Evolutionary conservation across 2,113 vertebrate species (phyloP).

Genomic region (Cyphomyrus discorhynchus): DNA sequence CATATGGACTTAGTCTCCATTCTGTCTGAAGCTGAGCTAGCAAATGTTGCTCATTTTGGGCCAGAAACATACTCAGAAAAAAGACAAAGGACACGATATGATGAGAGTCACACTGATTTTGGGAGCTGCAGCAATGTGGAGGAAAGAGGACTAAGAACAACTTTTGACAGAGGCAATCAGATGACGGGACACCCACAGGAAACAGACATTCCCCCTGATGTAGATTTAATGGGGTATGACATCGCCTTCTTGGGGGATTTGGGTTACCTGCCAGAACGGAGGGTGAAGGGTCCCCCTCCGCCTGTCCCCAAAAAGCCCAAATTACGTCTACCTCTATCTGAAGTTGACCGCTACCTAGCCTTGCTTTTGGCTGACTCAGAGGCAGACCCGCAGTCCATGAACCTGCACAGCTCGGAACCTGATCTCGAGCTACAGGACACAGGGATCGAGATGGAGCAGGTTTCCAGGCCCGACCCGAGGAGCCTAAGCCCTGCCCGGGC

Average conservation of each 20-base stretch:
- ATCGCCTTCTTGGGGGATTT: neutral
- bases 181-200: constrained; percentile 21
- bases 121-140: neutral
- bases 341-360: neutral
- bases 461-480: neutral
- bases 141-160: neutral
- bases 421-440: neutral
- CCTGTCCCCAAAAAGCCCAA: constrained; percentile 18
- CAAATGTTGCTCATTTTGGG: neutral
- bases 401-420: neutral
- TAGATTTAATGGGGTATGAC: constrained; percentile 41
- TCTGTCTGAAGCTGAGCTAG: neutral
- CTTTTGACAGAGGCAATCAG: neutral
- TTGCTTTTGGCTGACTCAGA: neutral
- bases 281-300: neutral
- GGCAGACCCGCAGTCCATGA: neutral
- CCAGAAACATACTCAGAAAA: neutral
- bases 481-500: neutral
- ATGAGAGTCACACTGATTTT: neutral
- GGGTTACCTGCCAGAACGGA: neutral
- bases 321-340: neutral
- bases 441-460: no score
- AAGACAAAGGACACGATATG: neutral
- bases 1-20: neutral
- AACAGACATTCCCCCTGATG: constrained; percentile 33